A percentile compares a stretch with the other conserved stretches of the same genome.
These are phyloP conservation scores for Andrena haemorrhoa DNA, from an alignment of 2,888 invertebrate genomes.

Conservation along the genomic window DNA sequence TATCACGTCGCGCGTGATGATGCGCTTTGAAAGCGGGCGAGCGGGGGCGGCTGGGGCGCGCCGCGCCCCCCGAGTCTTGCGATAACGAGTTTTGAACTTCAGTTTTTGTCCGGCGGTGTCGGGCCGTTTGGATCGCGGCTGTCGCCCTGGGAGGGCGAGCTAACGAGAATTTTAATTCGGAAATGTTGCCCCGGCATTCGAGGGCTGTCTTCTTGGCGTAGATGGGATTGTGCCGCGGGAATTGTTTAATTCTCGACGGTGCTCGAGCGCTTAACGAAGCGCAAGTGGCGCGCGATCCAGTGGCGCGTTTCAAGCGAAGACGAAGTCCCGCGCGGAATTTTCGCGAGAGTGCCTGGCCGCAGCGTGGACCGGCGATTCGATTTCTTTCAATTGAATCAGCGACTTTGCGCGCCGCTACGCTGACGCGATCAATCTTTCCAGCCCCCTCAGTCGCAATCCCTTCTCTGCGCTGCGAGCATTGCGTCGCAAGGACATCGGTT, in stretches of 20 bases:
- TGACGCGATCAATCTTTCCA: slow-evolving; percentile 5
- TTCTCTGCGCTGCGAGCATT: neutral
- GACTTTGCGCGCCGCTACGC: neutral
- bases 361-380: neutral
- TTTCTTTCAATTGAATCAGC: neutral
- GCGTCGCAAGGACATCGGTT: neutral
- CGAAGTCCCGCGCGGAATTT: neutral
- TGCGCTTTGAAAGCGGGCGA: slow-evolving; percentile 1
- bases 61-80: slow-evolving; percentile 9
- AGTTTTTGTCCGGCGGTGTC: slow-evolving; percentile 6
- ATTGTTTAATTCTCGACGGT: neutral
- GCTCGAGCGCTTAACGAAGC: neutral
- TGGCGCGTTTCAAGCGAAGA: neutral
- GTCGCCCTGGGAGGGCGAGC: neutral
- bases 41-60: neutral
- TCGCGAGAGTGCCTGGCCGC: neutral
- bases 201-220: neutral
- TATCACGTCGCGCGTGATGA: slow-evolving; percentile 40
- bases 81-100: slow-evolving; percentile 46
- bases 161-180: slow-evolving; percentile 10
- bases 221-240: neutral
- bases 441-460: neutral
- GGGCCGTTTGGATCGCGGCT: neutral
- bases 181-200: neutral
- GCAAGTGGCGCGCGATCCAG: neutral